Evolutionary conservation across 2,888 invertebrate species (phyloP), one percentile per base, ranked within the genome.

Genomic region (Torymus tubicola): DNA sequence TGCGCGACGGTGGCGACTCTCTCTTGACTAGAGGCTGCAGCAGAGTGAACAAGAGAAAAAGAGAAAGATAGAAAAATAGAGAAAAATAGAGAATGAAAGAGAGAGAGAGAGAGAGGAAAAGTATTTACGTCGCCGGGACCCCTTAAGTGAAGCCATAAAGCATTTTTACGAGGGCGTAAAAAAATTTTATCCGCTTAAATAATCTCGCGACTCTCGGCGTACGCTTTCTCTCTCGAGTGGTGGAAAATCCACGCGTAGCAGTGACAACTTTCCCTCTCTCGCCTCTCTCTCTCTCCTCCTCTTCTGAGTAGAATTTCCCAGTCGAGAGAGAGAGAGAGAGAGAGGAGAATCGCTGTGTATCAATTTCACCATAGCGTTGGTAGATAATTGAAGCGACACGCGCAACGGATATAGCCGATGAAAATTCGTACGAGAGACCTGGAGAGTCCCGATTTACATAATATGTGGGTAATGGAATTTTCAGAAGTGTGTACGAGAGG

Each of bases 161-260:
- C 78, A 78, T 75, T 81, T 81, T 81, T 81, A 81, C 70, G 81
- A 75, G 70, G 71, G 31, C 78, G 57, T 78, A 78, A 81, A 78
- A 78, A 78, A 76, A 75, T 78, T 75, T 78, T 65, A 75, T 74
- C 75, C 70, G 63, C 78, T 75, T 81, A 78, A 81, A 78, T 77
- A 81, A 77, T 81, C 76, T 68, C 50, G n/a, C 60, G n/a, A 31
- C 71, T 58, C 16, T 24, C 24, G 53, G 24, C 57, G 61, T 65
- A 13, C 57, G 64, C 57, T 65, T 52, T 71, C 50, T 71, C 24
- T 13, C n/a, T 18, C 12, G 50, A 16, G 14, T 42, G 61, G 21
- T 52, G 71, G 65, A 57, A 70, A 71, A 71, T 60, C 24, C 60
- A 53, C 67, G 65, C 8, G 24, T 42, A 1, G 18, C 65, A 52